A percentile compares a stretch with the other conserved stretches of the same genome.
phyloP scores from a whole-genome alignment of 1,140 invertebrate species.

The Chelonus insularis region DNA sequence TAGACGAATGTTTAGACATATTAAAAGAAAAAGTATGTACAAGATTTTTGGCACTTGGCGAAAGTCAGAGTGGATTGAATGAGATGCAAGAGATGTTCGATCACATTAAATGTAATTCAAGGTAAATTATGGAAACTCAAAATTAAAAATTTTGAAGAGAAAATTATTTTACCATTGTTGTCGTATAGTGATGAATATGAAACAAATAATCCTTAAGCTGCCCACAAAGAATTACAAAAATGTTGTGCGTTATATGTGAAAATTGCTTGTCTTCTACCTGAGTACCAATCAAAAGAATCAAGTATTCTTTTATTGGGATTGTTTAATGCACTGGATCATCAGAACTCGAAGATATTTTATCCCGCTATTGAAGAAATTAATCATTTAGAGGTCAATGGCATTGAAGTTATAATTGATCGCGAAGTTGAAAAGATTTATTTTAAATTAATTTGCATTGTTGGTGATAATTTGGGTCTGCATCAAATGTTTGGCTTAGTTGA shows the following conservation, averaged over 20 bases:
- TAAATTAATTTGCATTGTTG: constrained; percentile 37
- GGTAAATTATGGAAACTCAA: constrained; percentile 11
- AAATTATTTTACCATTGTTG: constrained; percentile 18
- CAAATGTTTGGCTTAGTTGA: not conserved
- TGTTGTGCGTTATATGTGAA: constrained; percentile 14
- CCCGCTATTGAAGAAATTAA: constrained; percentile 37
- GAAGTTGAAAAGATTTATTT: constrained; percentile 35
- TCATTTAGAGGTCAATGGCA: constrained; percentile 34
- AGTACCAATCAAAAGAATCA: constrained; percentile 30
- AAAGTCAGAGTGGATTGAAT: no score
- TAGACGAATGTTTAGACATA: no score
- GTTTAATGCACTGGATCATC: constrained; percentile 38
- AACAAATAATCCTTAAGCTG: constrained; percentile 21
- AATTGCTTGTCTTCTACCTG: constrained; percentile 36
- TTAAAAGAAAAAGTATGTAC: no score
- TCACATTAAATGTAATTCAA: constrained; percentile 27
- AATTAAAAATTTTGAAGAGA: constrained; percentile 1
- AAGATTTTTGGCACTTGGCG: no score
- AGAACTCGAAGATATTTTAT: constrained; percentile 28
- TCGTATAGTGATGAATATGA: constrained; percentile 30
- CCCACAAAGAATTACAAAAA: constrained; percentile 10
- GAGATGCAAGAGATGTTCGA: no score
- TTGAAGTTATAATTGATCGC: constrained; percentile 29
- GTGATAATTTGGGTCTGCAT: constrained; percentile 35
- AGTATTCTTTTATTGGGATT: constrained; percentile 41